Percentiles rank a stretch among this genome's conserved stretches.
Evolutionary conservation across 2,113 vertebrate genomes (phyloP).

Genomic region (Malurus elegans): DNA sequence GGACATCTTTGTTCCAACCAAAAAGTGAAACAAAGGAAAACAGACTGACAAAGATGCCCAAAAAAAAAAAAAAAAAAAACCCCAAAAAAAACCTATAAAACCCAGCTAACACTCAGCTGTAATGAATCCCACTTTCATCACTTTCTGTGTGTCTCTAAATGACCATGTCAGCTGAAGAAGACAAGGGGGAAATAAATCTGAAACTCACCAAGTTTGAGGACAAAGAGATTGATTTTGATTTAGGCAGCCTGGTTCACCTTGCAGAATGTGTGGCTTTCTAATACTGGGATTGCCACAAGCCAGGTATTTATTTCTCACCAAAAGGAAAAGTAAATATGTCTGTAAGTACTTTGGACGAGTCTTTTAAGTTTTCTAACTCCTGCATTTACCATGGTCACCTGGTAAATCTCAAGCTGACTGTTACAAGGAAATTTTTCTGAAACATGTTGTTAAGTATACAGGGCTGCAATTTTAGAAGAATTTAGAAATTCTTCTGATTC

Average conservation of each 20-base stretch:
- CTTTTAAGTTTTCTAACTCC: not conserved
- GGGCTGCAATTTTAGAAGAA: not conserved
- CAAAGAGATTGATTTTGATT: not conserved
- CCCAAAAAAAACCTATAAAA: not conserved
- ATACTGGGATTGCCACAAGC: not conserved
- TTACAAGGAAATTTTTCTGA: not conserved
- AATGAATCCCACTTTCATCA: not conserved
- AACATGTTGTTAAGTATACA: not conserved
- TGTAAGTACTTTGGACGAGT: not conserved
- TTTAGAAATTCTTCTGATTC: not conserved
- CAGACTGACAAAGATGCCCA: not conserved
- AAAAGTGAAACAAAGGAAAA: not conserved
- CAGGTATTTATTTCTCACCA: not conserved
- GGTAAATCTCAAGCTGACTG: not conserved
- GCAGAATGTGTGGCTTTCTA: not conserved
- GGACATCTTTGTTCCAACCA: not conserved
- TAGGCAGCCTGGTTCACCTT: not conserved
- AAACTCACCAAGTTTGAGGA: not conserved
- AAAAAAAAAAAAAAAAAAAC: not conserved
- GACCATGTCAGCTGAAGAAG: not conserved
- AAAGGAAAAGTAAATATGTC: not conserved
- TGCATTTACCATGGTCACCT: not conserved
- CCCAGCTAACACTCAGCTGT: not conserved
- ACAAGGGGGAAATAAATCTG: not conserved
- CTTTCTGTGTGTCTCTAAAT: not conserved